A percentile compares a stretch with the other conserved stretches of the same genome.
Conservation (phyloP, 2,113 vertebrate genomes). For the Saguinus imperator region DNA sequence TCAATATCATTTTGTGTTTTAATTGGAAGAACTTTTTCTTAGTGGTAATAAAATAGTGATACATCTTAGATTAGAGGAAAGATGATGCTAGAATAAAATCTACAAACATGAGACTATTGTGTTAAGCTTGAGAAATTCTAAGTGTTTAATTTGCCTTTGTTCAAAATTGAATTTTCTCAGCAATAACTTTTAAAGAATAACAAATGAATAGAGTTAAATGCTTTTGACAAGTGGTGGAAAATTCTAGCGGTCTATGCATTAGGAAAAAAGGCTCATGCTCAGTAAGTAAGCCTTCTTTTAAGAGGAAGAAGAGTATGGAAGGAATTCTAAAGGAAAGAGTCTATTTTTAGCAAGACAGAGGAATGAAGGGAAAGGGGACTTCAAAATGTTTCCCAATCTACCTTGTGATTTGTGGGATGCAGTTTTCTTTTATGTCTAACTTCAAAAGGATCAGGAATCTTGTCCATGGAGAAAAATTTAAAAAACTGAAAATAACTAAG, state of each 20-base stretch:
- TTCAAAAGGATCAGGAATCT: conserved; percentile 32
- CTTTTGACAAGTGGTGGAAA: background rate
- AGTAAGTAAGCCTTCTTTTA: conserved; percentile 9
- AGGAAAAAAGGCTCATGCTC: conserved; percentile 9
- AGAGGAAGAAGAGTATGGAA: background rate
- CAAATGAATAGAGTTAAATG: background rate
- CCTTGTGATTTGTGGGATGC: background rate
- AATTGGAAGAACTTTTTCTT: conserved; percentile 2
- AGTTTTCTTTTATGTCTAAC: conserved; percentile 8
- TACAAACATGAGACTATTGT: background rate
- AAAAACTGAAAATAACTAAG: conserved; percentile 35
- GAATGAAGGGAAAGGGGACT: background rate
- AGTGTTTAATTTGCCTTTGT: background rate
- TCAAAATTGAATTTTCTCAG: conserved; percentile 33
- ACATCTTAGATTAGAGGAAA: conserved; percentile 31
- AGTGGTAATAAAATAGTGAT: conserved; percentile 29
- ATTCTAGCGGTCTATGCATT: background rate
- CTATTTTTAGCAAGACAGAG: conserved; percentile 14
- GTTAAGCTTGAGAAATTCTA: background rate
- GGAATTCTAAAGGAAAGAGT: conserved; percentile 12
- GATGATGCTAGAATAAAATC: background rate
- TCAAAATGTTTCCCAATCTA: conserved; percentile 32
- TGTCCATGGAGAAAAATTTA: background rate
- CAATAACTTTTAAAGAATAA: conserved; percentile 37
- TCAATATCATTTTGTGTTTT: background rate